These are phyloP conservation scores for Halcyon leucocephala DNA, from an alignment of 2,797 vertebrate genomes.

Conservation along the genomic window DNA sequence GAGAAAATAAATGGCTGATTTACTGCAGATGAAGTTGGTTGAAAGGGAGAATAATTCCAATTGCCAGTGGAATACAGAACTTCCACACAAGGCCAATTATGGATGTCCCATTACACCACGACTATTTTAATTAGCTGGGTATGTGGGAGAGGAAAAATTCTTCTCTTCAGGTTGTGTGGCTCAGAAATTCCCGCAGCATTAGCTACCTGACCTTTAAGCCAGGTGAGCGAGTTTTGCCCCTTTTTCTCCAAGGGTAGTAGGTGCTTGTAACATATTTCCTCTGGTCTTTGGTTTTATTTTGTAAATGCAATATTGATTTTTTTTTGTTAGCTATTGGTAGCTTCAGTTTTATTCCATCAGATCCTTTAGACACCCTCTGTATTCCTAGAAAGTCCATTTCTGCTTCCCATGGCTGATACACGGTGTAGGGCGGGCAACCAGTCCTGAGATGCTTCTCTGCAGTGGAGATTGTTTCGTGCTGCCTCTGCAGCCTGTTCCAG, in stretches of 20 bases:
- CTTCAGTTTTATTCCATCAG: not conserved
- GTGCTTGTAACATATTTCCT: not conserved
- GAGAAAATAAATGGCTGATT: constrained; percentile 44
- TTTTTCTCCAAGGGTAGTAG: not conserved
- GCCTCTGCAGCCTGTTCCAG: not conserved
- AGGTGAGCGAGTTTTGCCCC: not conserved
- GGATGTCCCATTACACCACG: not conserved
- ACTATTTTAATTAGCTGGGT: constrained; percentile 41
- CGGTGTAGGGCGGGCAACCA: rapidly evolving
- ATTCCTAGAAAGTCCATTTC: not conserved
- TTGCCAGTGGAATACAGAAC: constrained; percentile 16
- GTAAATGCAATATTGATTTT: not conserved
- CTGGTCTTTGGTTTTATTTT: not conserved
- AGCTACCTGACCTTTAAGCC: not conserved
- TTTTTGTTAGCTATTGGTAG: not conserved
- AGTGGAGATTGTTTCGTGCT: not conserved
- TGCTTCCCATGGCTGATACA: not conserved
- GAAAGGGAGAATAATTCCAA: constrained; percentile 11
- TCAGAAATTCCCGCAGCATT: not conserved
- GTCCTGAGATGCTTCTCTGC: not conserved
- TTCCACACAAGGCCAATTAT: constrained; percentile 29
- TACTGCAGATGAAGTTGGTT: constrained; percentile 13
- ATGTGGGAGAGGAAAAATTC: not conserved
- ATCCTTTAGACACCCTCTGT: not conserved
- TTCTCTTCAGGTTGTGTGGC: not conserved